Evolutionary conservation across 2,888 invertebrate genomes (phyloP).

Genomic region (Troides helena): DNA sequence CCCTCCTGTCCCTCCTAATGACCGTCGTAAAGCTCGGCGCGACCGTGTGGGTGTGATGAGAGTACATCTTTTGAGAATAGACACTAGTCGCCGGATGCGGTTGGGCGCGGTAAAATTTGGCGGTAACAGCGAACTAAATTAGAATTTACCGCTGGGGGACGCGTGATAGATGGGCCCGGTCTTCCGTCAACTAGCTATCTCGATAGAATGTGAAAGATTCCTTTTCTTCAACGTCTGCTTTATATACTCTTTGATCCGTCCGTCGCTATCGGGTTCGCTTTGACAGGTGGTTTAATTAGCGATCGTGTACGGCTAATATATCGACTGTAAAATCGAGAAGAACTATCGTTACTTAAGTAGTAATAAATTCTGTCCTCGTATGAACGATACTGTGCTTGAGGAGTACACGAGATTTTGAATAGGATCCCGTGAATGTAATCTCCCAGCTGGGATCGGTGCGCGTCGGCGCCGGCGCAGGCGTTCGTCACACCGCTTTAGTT

Average conservation of each 20-base stretch:
- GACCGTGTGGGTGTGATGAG: conserved; percentile 35
- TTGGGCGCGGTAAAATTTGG: conserved; percentile 28
- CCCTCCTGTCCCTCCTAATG: conserved; percentile 37
- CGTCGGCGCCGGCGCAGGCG: conserved; percentile 56
- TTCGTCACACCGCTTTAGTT: conserved; percentile 61
- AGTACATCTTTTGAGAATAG: conserved; percentile 34
- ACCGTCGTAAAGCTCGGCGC: conserved; percentile 36
- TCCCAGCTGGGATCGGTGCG: conserved; percentile 61
- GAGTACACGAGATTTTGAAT: conserved; percentile 55
- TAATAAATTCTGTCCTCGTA: conserved; percentile 31
- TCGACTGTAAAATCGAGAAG: not conserved
- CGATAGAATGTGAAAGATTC: conserved; percentile 17
- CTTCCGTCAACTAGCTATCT: conserved; percentile 22
- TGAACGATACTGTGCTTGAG: conserved; percentile 52
- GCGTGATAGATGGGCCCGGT: conserved; percentile 31
- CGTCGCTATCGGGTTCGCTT: conserved; percentile 15
- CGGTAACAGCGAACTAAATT: conserved; percentile 33
- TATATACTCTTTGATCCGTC: conserved; percentile 26
- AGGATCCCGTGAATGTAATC: conserved; percentile 65
- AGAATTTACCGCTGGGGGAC: conserved; percentile 35
- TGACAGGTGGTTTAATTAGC: conserved; percentile 33
- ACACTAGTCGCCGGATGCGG: conserved; percentile 35
- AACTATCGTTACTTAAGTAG: not conserved
- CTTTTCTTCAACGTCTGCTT: conserved; percentile 2
- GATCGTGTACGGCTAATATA: conserved; percentile 21